phyloP scores from a whole-genome alignment of 1,140 invertebrate species.

The Ditylenchus dipsaci region DNA sequence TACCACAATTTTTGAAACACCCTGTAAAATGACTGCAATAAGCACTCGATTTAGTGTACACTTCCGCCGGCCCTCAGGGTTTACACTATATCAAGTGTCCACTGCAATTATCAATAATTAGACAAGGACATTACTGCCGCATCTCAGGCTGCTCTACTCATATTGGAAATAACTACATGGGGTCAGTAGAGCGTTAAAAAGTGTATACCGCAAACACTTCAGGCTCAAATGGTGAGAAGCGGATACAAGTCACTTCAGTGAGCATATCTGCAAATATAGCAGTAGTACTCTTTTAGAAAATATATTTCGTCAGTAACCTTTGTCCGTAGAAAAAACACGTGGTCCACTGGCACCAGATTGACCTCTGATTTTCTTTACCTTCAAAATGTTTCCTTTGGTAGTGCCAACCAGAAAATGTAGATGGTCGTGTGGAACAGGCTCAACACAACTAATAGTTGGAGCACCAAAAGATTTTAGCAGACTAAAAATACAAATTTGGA shows the following conservation, averaged over 20 bases:
- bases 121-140: no score
- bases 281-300: not conserved
- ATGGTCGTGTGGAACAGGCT: not conserved
- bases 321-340: not conserved
- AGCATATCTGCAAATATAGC: not conserved
- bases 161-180: no score
- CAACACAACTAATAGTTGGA: not conserved
- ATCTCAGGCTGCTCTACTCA: no score
- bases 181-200: no score
- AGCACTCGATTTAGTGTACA: no score
- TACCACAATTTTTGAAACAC: no score
- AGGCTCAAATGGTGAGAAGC: not conserved
- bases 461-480: not conserved
- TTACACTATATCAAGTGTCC: no score
- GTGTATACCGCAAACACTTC: no score
- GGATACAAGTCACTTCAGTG: not conserved
- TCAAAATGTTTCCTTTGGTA: not conserved
- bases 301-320: not conserved
- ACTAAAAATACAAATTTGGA: not conserved
- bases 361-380: not conserved
- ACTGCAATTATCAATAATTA: no score
- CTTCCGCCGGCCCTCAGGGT: no score
- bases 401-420: not conserved
- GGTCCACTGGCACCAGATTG: not conserved
- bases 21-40: no score